Evolutionary conservation across 2,113 vertebrate species (phyloP).

Genomic region (Lophotis ruficrista): DNA sequence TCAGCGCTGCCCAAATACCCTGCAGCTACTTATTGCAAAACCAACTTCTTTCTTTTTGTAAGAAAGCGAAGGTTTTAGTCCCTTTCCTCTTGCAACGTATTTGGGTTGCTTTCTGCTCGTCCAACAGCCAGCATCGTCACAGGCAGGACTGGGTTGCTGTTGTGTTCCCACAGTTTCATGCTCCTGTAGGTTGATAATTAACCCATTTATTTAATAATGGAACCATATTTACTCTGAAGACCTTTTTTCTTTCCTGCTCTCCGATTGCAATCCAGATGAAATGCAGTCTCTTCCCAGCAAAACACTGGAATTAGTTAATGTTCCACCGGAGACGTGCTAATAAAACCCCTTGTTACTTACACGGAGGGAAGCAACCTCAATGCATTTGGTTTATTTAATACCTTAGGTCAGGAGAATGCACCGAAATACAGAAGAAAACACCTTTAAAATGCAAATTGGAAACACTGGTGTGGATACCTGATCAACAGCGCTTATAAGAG

Average conservation of each 20-base stretch:
- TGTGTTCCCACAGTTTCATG: not conserved
- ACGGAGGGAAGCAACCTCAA: not conserved
- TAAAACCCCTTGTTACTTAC: not conserved
- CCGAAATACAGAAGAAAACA: not conserved
- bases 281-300: constrained; percentile 19
- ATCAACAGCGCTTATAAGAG: not conserved
- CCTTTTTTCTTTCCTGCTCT: not conserved
- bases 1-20: not conserved
- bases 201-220: not conserved
- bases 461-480: not conserved
- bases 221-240: not conserved
- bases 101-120: not conserved
- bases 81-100: not conserved
- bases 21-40: not conserved
- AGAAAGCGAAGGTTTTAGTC: not conserved
- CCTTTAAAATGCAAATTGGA: not conserved
- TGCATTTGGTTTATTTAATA: not conserved
- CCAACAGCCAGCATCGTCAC: not conserved
- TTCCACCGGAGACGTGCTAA: not conserved
- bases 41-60: not conserved
- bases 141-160: not conserved
- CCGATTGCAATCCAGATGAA: not conserved
- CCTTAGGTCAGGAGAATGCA: not conserved
- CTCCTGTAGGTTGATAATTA: constrained; percentile 5
- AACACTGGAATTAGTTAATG: constrained; percentile 24